phyloP scores from a whole-genome alignment of 2,797 vertebrate species.

The Poeciliopsis paucimaculata region DNA sequence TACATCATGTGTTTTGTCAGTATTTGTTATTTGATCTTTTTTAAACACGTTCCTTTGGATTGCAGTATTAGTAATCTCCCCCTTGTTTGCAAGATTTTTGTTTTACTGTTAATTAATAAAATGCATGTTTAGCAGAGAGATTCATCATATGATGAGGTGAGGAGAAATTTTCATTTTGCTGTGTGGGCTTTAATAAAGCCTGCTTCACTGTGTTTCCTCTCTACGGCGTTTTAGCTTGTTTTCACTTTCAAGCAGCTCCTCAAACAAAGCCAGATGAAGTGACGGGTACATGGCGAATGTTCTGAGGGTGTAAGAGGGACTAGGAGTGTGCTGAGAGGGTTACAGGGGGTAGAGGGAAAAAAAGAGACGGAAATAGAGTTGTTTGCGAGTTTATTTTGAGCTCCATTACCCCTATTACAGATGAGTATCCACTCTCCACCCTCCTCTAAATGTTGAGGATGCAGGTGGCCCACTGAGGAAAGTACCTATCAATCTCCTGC shows the following conservation, averaged over 20 bases:
- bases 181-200: conserved; percentile 20
- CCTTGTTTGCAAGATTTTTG: not conserved
- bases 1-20: too few relatives aligned
- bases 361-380: conserved; percentile 64
- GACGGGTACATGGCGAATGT: conserved; percentile 50
- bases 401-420: conserved; percentile 75
- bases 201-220: not conserved
- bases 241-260: conserved; percentile 42
- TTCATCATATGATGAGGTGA: not conserved
- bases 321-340: conserved; percentile 46
- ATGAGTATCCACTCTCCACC: conserved; percentile 73
- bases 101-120: not conserved
- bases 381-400: conserved; percentile 77
- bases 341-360: conserved; percentile 12
- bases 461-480: conserved; percentile 74
- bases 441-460: conserved; percentile 67
- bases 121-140: conserved; percentile 3
- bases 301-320: conserved; percentile 43
- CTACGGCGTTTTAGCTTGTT: conserved; percentile 35
- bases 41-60: not conserved
- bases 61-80: not conserved
- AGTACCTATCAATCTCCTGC: conserved; percentile 70
- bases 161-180: conserved; percentile 11
- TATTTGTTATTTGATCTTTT: not conserved
- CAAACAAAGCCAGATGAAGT: conserved; percentile 49